Evolutionary conservation across 2,113 vertebrate species (phyloP).

Genomic region (Ptychochromis oligacanthus): DNA sequence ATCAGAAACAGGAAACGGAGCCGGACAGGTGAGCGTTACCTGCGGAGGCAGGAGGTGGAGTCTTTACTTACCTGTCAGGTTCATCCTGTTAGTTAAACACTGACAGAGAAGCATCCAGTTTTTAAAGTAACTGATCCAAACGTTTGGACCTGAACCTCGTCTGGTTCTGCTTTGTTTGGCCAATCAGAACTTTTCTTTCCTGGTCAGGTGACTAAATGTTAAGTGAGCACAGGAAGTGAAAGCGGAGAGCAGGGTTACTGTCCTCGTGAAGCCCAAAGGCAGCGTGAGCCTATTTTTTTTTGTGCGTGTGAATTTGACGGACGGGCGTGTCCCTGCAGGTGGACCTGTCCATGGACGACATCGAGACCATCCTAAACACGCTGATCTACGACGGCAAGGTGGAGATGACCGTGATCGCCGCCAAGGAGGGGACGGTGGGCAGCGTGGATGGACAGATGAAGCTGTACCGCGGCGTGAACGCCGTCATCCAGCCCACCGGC

Average conservation of each 20-base stretch:
- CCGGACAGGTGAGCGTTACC: background rate
- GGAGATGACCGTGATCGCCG: conserved; percentile 96
- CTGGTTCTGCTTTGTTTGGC: background rate
- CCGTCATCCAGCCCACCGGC: conserved; percentile 90
- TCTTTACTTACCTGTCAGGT: rapidly evolving
- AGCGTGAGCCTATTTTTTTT: background rate
- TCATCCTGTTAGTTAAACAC: background rate
- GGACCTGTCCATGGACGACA: conserved; percentile 98
- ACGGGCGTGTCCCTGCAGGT: conserved; percentile 79
- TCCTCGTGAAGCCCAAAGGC: background rate
- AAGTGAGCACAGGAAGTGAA: background rate
- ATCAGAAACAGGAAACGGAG: background rate
- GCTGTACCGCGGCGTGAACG: conserved; percentile 89
- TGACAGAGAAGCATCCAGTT: background rate
- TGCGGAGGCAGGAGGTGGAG: background rate
- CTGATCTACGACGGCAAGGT: conserved; percentile 98
- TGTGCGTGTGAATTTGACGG: background rate
- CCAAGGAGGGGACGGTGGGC: conserved; percentile 95
- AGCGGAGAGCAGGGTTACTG: background rate
- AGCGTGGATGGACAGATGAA: conserved; percentile 97
- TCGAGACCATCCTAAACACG: conserved; percentile 98
- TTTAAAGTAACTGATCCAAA: background rate
- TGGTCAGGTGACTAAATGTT: background rate
- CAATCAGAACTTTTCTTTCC: background rate
- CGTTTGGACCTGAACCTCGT: too few species aligned